Base-by-base conservation (phyloP, 1,140 invertebrate genomes). In the Drosophila takahashii region DNA sequence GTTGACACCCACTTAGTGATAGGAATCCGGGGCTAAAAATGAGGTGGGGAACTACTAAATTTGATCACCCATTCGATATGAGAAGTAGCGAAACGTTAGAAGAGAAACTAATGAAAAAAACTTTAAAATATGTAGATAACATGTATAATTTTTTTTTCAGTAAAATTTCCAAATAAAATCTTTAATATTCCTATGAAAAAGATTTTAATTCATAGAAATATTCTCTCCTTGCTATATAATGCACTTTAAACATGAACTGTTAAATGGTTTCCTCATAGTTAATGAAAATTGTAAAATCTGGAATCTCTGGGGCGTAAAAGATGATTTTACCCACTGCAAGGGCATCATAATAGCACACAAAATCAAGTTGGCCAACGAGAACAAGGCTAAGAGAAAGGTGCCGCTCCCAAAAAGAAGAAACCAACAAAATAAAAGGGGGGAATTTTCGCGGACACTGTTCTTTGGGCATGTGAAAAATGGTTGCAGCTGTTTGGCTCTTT, bases 1-100 rank as follows among this genome's bases (percentile, higher is more conserved):
- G 78, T 67, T 81, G 81, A 85, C 81, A 85, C 81, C 81, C 81
- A 85, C 81, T 85, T 66, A 26, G 32, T 11, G 36, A 47, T 22
- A 37, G 51, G 2, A 26, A 47, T 47, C 32, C 42, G 9, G 18
- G 10, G 16, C 1, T 13, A 22, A 13, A 39, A 39, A 4, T 5
- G 10, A 11, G 42, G 18, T 9, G 37, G 18, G 42, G 18, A 45
- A 11, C 16, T 29, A 27, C 57, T 27, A 48, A 26, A 37, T 48
- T 37, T 37, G 44, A 48, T 59, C 57, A 48, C 13, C 18, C 13
- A 27, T 59, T 27, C 36, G n/a, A 48, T 27, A 37, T 29, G 4
- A 16, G n/a, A 34, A 26, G 2, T 16, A 54, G 16, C 36, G 10
- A 27, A 10, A 16, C 6, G n/a, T 42, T 42, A 18, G 6, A 42